These are phyloP conservation scores for Sus cebifrons DNA, from an alignment of 2,797 vertebrate species.

Conservation along the genomic window DNA sequence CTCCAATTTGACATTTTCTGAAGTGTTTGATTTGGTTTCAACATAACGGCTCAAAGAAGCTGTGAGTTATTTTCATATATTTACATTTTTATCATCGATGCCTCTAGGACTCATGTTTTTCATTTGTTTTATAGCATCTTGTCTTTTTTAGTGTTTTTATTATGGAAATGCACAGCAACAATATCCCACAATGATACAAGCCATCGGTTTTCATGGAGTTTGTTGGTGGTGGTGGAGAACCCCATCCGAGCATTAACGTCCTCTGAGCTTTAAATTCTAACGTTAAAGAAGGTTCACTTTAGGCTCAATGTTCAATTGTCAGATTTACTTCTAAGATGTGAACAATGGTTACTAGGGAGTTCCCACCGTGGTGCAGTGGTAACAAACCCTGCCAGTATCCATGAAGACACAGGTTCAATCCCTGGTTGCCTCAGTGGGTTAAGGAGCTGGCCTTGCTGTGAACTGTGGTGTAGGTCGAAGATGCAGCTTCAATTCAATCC, in stretches of 20 bases:
- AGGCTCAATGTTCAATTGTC: neutral
- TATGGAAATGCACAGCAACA: neutral
- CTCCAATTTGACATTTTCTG: conserved; percentile 49
- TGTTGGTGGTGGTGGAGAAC: neutral
- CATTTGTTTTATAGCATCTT: neutral
- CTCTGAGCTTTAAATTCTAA: conserved; percentile 39
- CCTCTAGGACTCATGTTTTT: neutral
- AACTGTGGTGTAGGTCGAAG: too few species aligned
- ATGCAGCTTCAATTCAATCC: too few species aligned
- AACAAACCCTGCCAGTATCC: too few species aligned
- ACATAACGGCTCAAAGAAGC: conserved; percentile 69
- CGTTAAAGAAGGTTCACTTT: neutral
- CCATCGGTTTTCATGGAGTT: neutral
- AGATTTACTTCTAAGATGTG: conserved; percentile 60
- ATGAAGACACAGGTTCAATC: too few species aligned
- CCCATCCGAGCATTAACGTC: conserved; percentile 34
- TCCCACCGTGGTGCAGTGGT: too few species aligned
- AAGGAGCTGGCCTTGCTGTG: too few species aligned
- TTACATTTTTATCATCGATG: conserved; percentile 39
- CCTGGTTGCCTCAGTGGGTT: too few species aligned
- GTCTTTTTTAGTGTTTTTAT: conserved; percentile 17
- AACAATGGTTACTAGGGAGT: conserved; percentile 50
- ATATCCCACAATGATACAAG: neutral
- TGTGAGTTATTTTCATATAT: conserved; percentile 32
- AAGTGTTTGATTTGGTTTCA: conserved; percentile 41